Evolutionary conservation across 2,113 vertebrate species (phyloP), one percentile per base, ranked within the genome.

Genomic region (Apteryx owenii): DNA sequence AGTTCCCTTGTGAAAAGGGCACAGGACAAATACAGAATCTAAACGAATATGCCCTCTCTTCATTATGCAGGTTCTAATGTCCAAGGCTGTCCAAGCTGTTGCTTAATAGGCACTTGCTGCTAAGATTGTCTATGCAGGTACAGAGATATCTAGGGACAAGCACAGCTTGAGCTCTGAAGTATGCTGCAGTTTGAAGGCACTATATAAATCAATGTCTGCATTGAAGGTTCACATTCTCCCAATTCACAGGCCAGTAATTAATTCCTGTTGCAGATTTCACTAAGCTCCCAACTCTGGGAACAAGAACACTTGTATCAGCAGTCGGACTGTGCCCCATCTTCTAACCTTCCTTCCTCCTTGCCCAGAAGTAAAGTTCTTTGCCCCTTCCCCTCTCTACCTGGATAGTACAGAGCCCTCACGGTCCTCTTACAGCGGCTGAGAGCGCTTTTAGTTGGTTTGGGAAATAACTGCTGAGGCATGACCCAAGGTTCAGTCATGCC

Each of bases 171-270:
- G 91, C 75, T 70, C 69, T 50, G 12, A 81, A 60, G 62, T 4
- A 33, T 51, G 84, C 15, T 85, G 85, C 84, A 84, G n/a, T 56
- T 78, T 80, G 73, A 48, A 95, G 70, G 53, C 78, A 70, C 66
- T 61, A 29, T 1, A 53, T 20, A 44, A 86, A 94, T 62, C 89
- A 89, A 4, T 4, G 18, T 25, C 75, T 89, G 84, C 48, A 50
- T 0, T 42, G 78, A 65, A 76, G 83, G 58, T 61, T 77, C 64
- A 76, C 62, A 26, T 65, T 77, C 80, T 82, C n/a, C 86, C 78
- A 72, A 58, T 69, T 79, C n/a, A 40, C 13, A 85, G 10, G 58
- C 29, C 81, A 76, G 65, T 1, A 31, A 48, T 68, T 71, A 66
- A 77, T 60, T 87, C 38, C 40, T 1, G 1, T 4, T 11, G 56